Percentiles rank a stretch among this genome's conserved stretches.
Evolutionary conservation across 1,140 invertebrate genomes (phyloP).

Genomic region (Drosophila oshimai): DNA sequence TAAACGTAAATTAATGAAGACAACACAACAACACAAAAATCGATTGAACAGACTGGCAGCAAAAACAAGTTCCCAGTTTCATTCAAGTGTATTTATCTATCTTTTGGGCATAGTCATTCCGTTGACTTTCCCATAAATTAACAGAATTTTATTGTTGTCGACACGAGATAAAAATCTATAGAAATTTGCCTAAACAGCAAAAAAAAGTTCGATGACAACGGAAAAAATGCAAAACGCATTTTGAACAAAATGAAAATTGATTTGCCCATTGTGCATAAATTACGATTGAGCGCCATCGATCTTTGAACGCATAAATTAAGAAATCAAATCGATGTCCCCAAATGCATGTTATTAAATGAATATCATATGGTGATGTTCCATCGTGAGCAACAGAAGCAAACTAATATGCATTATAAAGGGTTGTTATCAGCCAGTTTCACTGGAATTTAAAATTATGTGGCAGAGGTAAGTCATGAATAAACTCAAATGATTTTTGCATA

Average conservation of each 20-base stretch:
- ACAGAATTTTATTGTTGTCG: slow-evolving; percentile 79
- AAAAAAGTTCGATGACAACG: slow-evolving; percentile 50
- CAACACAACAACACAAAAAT: slow-evolving; percentile 50
- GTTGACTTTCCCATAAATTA: slow-evolving; percentile 71
- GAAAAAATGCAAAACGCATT: slow-evolving; percentile 37
- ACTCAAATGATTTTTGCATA: slow-evolving; percentile 1
- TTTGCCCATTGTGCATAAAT: slow-evolving; percentile 66
- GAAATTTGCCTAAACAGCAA: slow-evolving; percentile 78
- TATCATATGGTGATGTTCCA: slow-evolving; percentile 19
- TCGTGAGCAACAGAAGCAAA: slow-evolving; percentile 23
- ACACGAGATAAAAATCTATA: slow-evolving; percentile 72
- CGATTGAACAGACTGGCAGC: slow-evolving; percentile 35
- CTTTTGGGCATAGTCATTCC: slow-evolving; percentile 36
- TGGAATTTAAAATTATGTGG: background rate
- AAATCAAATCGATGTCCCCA: slow-evolving; percentile 43
- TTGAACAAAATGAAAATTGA: slow-evolving; percentile 67
- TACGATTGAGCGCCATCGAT: slow-evolving; percentile 40
- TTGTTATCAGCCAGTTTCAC: background rate
- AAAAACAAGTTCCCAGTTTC: slow-evolving; percentile 61
- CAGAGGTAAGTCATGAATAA: background rate
- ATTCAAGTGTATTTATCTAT: slow-evolving; percentile 32
- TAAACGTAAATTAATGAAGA: slow-evolving; percentile 76
- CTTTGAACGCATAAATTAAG: slow-evolving; percentile 41
- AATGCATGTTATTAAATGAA: slow-evolving; percentile 50
- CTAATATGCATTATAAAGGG: slow-evolving; percentile 1